Conservation (phyloP, 2,888 invertebrate species). For the Dolichomitus sp. region DNA sequence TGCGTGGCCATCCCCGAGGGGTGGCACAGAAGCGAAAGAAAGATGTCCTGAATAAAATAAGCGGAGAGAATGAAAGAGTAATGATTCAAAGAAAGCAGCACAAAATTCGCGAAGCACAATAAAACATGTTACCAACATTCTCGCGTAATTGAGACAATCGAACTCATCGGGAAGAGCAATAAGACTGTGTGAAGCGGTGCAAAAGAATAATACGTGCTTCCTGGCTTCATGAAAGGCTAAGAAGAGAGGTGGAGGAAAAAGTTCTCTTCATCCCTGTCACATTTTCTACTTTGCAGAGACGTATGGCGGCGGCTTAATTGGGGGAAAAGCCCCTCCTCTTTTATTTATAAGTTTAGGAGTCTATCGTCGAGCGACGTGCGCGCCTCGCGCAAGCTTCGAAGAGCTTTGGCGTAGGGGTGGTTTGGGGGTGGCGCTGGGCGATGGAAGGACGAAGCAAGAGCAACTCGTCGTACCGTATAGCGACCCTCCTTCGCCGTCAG, state of each 20-base stretch:
- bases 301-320: conserved; percentile 84
- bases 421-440: conserved; percentile 34
- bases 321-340: conserved; percentile 78
- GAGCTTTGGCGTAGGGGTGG: conserved; percentile 34
- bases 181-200: conserved; percentile 46
- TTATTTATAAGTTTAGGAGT: conserved; percentile 85
- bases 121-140: conserved; percentile 49
- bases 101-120: not conserved
- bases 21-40: conserved; percentile 50
- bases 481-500: conserved; percentile 57
- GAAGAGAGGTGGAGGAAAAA: conserved; percentile 38
- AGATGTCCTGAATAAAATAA: conserved; percentile 66
- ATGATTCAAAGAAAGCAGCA: conserved; percentile 51
- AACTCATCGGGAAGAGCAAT: conserved; percentile 63
- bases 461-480: conserved; percentile 6
- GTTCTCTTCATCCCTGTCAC: conserved; percentile 76
- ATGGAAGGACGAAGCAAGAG: conserved; percentile 60
- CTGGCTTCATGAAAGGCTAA: conserved; percentile 23
- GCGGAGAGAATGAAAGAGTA: conserved; percentile 63
- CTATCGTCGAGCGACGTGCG: conserved; percentile 76
- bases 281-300: conserved; percentile 84
- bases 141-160: conserved; percentile 36
- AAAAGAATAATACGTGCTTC: conserved; percentile 45
- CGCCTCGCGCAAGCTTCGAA: conserved; percentile 64
- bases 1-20: conserved; percentile 60